Evolutionary conservation across 1,140 invertebrate genomes (phyloP).

Genomic region (Pseudachorutes palmiensis): DNA sequence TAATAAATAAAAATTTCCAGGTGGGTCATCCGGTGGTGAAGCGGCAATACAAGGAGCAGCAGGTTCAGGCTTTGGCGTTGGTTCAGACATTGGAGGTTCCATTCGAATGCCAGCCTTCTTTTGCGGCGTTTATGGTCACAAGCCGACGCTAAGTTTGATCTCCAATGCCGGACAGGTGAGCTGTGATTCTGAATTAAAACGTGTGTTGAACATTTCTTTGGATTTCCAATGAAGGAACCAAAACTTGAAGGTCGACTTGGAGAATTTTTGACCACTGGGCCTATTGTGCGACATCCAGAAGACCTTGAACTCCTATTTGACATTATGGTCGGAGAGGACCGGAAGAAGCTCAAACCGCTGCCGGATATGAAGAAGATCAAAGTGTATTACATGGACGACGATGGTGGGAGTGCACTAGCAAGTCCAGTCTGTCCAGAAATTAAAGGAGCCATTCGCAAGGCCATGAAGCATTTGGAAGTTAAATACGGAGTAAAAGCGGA

Average conservation of each 20-base stretch:
- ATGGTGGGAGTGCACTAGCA: slow-evolving; percentile 61
- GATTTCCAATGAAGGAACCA: slow-evolving; percentile 8
- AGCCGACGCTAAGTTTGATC: slow-evolving; percentile 48
- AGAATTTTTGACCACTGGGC: slow-evolving; percentile 61
- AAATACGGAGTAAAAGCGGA: slow-evolving; percentile 49
- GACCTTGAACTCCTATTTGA: slow-evolving; percentile 72
- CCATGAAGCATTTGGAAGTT: slow-evolving; percentile 47
- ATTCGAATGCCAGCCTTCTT: slow-evolving; percentile 74
- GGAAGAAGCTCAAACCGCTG: slow-evolving; percentile 48
- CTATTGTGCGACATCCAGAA: slow-evolving; percentile 77
- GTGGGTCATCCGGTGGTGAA: slow-evolving; percentile 37
- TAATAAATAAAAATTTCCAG: slow-evolving; percentile 8
- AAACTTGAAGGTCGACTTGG: slow-evolving; percentile 15
- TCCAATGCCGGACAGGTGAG: slow-evolving; percentile 44
- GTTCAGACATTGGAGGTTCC: slow-evolving; percentile 76
- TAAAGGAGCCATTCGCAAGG: slow-evolving; percentile 56
- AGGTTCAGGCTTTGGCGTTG: slow-evolving; percentile 69
- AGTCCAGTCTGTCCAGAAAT: slow-evolving; percentile 70
- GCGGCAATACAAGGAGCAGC: slow-evolving; percentile 53
- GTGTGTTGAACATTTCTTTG: not conserved
- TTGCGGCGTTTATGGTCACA: slow-evolving; percentile 79
- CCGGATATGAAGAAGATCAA: slow-evolving; percentile 49
- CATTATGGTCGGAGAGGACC: slow-evolving; percentile 57
- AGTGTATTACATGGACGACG: slow-evolving; percentile 77
- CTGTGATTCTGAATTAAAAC: not conserved